phyloP scores from a whole-genome alignment of 2,888 invertebrate genomes.

The Microchrysa polita region DNA sequence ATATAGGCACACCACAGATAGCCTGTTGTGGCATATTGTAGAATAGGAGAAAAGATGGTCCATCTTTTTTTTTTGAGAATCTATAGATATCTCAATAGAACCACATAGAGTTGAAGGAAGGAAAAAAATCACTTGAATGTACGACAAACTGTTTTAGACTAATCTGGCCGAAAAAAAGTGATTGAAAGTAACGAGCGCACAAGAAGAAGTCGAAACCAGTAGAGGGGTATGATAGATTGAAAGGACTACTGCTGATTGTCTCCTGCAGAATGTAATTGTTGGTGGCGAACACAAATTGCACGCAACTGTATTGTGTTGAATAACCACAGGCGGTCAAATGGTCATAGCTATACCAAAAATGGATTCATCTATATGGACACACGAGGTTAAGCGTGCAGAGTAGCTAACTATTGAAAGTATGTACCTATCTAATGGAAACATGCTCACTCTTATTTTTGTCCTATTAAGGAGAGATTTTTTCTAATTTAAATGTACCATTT shows the following conservation, averaged over 20 bases:
- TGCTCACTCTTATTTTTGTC: too few species aligned
- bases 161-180: conserved; percentile 1
- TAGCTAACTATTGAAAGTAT: not conserved
- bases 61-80: not conserved
- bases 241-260: conserved; percentile 48
- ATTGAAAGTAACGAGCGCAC: conserved; percentile 13
- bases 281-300: conserved; percentile 54
- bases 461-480: conserved; percentile 20
- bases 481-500: conserved; percentile 35
- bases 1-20: not conserved
- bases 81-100: not conserved
- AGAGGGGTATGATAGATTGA: conserved; percentile 44
- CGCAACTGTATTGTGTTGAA: conserved; percentile 49
- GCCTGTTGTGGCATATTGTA: conserved; percentile 1
- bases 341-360: conserved; percentile 34
- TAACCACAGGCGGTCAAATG: conserved; percentile 31
- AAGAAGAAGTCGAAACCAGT: conserved; percentile 47
- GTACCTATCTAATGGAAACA: not conserved
- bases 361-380: conserved; percentile 2
- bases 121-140: conserved; percentile 16
- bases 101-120: not conserved
- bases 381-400: not conserved
- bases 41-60: conserved; percentile 21
- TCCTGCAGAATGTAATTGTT: conserved; percentile 52
- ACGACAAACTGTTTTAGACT: too few species aligned